Evolutionary conservation across 2,797 vertebrate genomes (phyloP), one percentile per base, ranked within the genome.

Genomic region (Manis pentadactyla): DNA sequence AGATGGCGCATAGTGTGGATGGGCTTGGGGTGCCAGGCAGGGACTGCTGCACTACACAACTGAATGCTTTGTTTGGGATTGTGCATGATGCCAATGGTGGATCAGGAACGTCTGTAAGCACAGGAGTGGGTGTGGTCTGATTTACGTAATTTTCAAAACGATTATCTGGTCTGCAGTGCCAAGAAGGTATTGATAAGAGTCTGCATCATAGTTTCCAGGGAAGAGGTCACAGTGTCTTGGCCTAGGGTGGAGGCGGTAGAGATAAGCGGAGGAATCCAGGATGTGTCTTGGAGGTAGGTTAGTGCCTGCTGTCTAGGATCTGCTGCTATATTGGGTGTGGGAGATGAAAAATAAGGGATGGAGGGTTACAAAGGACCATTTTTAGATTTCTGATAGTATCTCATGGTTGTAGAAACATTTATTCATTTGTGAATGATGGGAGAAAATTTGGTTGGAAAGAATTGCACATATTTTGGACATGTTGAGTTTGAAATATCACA

Each of bases 21-120:
- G 27, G 39, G 17, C 13, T 9, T 39, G 82, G 17, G 61, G n/a
- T 46, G 18, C 4, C 1, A 71, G 87, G 55, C 42, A 42, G 23
- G 31, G 46, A 31, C 18, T 31, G 4, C 19, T 31, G 4, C 19
- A 0, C 3, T 19, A 8, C 7, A 7, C 19, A 21, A 34, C 2
- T 3, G 0, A 23, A 21, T 18, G 13, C 31, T 46, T 1, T 11
- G 29, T 21, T 53, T 71, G 31, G 61, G 37, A 17, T 77, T 25
- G n/a, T 19, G 27, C 4, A 1, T 18, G 46, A 57, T 21, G n/a
- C 49, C 25, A 64, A 81, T 17, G 31, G 25, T 64, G 10, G 29
- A 2, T 17, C 34, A 23, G 5, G 13, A n/a, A 14, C 5, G 37
- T 29, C 39, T 57, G 29, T 18, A 61, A 66, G 55, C 55, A 23